phyloP scores from a whole-genome alignment of 1,140 invertebrate genomes.

The Stenopsyche tienmushanensis region DNA sequence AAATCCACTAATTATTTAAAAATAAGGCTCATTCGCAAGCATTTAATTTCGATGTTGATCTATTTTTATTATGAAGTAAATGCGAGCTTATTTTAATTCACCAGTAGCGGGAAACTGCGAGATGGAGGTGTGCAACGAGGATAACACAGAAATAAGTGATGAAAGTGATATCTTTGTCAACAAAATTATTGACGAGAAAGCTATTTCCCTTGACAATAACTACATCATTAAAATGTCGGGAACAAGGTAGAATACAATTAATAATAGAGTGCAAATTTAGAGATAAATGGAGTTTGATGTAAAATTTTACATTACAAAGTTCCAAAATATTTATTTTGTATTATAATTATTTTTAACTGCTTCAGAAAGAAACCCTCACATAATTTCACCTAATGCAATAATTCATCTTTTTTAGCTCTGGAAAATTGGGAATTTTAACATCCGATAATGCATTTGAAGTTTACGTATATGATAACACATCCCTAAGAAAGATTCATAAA shows the following conservation, averaged over 20 bases:
- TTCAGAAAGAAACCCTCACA: not conserved
- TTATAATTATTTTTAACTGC: conserved; percentile 13
- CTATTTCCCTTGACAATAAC: conserved; percentile 41
- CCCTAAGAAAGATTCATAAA: conserved; percentile 44
- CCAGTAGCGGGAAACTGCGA: not conserved
- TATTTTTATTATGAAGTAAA: too few relatives aligned
- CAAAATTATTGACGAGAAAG: conserved; percentile 40
- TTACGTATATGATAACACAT: conserved; percentile 47
- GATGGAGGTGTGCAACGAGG: not conserved
- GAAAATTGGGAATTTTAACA: conserved; percentile 45
- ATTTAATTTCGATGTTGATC: too few relatives aligned
- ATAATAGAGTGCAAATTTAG: not conserved
- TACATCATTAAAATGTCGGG: conserved; percentile 48
- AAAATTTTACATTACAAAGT: conserved; percentile 4
- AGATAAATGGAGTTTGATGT: conserved; percentile 9
- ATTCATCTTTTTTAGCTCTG: conserved; percentile 46
- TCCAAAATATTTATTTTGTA: conserved; percentile 21
- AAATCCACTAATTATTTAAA: not conserved
- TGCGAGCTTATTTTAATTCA: too few relatives aligned
- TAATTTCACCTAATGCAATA: too few relatives aligned
- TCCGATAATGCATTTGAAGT: conserved; percentile 49
- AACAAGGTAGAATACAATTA: conserved; percentile 29
- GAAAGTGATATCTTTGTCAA: not conserved
- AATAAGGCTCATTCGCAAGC: too few relatives aligned
- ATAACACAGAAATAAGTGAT: too few relatives aligned